Conservation (phyloP, 2,797 vertebrate species). For the Arremon brunneinucha region DNA sequence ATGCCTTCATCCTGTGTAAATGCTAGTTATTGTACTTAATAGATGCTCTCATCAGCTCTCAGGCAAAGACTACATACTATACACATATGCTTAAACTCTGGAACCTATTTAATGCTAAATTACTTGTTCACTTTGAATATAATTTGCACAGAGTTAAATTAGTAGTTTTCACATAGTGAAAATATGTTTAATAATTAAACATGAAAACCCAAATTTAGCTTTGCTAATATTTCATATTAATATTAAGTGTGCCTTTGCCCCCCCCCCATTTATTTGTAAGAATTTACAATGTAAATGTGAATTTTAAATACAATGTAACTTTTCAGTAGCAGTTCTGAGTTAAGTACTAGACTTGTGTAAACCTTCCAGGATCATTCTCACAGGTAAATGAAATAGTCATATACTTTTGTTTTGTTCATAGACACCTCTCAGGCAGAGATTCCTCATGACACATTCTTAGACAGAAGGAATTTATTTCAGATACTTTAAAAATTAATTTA, state of each 20-base stretch:
- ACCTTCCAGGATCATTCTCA: not conserved
- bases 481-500: not conserved
- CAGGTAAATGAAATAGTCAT: not conserved
- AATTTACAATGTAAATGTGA: not conserved
- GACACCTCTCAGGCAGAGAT: not conserved
- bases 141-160: not conserved
- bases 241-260: accelerated
- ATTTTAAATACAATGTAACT: not conserved
- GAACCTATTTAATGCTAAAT: not conserved
- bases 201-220: not conserved
- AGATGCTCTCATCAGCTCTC: not conserved
- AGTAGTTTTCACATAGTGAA: not conserved
- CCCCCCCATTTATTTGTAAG: not conserved
- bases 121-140: not conserved
- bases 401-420: not conserved
- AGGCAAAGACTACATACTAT: not conserved
- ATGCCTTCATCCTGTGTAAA: not conserved
- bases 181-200: not conserved
- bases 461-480: not conserved
- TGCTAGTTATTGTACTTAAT: not conserved
- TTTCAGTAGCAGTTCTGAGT: not conserved
- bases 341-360: not conserved
- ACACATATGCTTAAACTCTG: not conserved
- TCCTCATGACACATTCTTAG: not conserved
- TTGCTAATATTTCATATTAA: not conserved